Conservation (phyloP, 2,113 vertebrate genomes). For the Hippocampus mohnikei region DNA sequence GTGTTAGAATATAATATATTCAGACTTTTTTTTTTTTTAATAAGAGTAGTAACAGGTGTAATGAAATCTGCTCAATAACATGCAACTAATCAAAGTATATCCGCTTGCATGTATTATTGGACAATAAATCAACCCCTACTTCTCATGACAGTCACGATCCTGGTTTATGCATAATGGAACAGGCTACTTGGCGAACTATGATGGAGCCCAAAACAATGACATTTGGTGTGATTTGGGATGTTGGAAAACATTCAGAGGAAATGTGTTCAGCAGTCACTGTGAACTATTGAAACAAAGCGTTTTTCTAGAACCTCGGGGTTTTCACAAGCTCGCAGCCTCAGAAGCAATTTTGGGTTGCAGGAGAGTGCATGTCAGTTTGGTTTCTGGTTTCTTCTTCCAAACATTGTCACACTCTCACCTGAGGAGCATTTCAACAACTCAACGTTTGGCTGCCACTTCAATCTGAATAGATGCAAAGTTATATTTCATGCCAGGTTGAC, state of each 20-base stretch:
- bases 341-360: conserved; percentile 30
- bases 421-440: conserved; percentile 48
- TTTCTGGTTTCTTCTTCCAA: conserved; percentile 21
- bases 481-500: conserved; percentile 47
- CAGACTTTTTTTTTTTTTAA: too few species aligned
- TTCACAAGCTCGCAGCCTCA: conserved; percentile 16
- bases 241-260: conserved; percentile 45
- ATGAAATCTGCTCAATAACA: not conserved
- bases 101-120: not conserved
- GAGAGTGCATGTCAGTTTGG: conserved; percentile 36
- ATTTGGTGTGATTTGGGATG: conserved; percentile 55
- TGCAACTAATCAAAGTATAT: not conserved
- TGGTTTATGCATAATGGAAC: conserved; percentile 52
- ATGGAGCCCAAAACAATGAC: conserved; percentile 45
- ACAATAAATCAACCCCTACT: conserved; percentile 20
- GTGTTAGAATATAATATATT: not conserved
- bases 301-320: conserved; percentile 17
- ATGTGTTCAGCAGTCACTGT: conserved; percentile 32
- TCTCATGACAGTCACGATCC: conserved; percentile 33
- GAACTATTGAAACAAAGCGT: conserved; percentile 14
- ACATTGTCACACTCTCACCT: conserved; percentile 45
- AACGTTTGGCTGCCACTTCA: conserved; percentile 50
- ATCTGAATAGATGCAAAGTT: conserved; percentile 62
- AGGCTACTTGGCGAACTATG: conserved; percentile 39
- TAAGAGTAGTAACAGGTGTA: not conserved